Base-by-base conservation (phyloP, 2,888 invertebrate species). In the Xanthorhoe spadicearia region DNA sequence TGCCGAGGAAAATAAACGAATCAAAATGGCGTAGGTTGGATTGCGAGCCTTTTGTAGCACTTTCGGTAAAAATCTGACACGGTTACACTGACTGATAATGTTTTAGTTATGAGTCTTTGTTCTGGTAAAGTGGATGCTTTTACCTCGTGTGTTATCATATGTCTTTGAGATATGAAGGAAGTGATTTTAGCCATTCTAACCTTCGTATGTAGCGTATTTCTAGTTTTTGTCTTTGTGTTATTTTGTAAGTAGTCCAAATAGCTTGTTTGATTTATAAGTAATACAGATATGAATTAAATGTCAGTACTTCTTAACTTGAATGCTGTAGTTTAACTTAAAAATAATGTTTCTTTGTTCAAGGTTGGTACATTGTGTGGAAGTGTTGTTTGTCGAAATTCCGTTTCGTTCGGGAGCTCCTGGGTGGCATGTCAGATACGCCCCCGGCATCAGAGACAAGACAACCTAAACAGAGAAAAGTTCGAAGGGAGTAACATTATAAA, bases 351-450 rank as follows among this genome's bases (percentile, higher is more conserved):
- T 85, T 88, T 90, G 83, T 95, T 1, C 89, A 10, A 98, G 98
- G 97, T 82, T 98, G 98, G 98, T 97, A 96, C 87, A 94, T 97
- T 68, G 97, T 98, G 74, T 98, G 98, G 98, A 97, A 96, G 90
- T 95, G 97, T 74, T 97, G 98, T 88, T 91, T 98, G 63, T 97
- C 97, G 17, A 95, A 97, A 81, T 98, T 98, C 88, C 95, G 96
- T 75, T 97, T 98, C 83, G 96, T 98, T 8, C 95, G 97, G 67
- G 98, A 98, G 86, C 93, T 98, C 43, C 87, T 97, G 69, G 97
- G 97, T 81, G 96, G 96, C 77, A 94, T 94, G 88, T 93, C 94
- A 74, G 94, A 95, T 88, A 95, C 94, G 71, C 95, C 96, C 74
- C 95, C 94, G 38, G 92, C 95, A 46, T 91, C 95, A 66, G 94